Conservation (phyloP, 2,888 invertebrate genomes). For the Nemotelus nigrinus region DNA sequence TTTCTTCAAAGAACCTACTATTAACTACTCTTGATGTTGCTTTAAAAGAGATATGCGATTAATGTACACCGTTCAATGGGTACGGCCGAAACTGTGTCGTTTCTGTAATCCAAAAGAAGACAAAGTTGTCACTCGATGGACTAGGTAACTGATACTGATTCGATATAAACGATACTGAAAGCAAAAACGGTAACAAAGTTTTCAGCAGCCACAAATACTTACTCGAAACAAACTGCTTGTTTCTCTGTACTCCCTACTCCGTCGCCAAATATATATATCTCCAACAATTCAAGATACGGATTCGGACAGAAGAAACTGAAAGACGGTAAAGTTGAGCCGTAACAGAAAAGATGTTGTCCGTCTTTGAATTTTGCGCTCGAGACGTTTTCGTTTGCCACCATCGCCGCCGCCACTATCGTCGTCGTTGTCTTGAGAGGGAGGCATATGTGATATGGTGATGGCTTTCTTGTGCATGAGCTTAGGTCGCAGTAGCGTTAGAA, state of each 20-base stretch:
- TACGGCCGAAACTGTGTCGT: background rate
- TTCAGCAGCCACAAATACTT: constrained; percentile 40
- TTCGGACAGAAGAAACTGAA: constrained; percentile 40
- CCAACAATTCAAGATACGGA: constrained; percentile 35
- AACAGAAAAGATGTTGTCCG: constrained; percentile 48
- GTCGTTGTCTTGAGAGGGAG: constrained; percentile 33
- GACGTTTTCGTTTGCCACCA: constrained; percentile 32
- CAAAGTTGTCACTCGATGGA: constrained; percentile 61
- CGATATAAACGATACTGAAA: constrained; percentile 58
- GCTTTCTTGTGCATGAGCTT: constrained; percentile 31
- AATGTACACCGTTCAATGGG: too few species aligned
- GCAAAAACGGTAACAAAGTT: constrained; percentile 56
- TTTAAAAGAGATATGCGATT: too few species aligned
- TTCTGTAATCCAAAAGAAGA: constrained; percentile 49
- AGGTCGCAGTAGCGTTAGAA: background rate
- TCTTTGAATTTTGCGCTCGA: constrained; percentile 47
- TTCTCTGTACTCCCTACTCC: constrained; percentile 41
- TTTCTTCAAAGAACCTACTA: too few species aligned
- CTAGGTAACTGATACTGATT: constrained; percentile 64
- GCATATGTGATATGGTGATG: constrained; percentile 26
- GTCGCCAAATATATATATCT: constrained; percentile 21
- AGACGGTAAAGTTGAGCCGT: constrained; percentile 30
- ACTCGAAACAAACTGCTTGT: constrained; percentile 24
- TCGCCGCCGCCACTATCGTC: background rate
- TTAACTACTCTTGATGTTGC: too few species aligned